Percentiles rank a stretch among this genome's conserved stretches.
These are phyloP conservation scores for Atta texana DNA, from an alignment of 1,140 invertebrate species.

Conservation along the genomic window DNA sequence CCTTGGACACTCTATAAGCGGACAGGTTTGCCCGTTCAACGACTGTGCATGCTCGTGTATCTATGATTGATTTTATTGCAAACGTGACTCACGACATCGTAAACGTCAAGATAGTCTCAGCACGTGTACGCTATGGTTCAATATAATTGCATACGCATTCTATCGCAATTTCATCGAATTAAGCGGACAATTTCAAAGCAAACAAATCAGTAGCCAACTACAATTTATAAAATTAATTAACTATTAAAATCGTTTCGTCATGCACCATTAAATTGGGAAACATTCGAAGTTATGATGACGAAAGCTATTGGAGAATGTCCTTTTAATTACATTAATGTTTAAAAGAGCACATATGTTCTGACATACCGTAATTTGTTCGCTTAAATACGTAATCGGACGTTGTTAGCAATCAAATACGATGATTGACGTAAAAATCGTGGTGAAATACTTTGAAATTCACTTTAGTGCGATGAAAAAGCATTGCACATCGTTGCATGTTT, in stretches of 20 bases:
- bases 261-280: background rate
- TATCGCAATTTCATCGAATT: background rate
- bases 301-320: background rate
- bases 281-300: too few relatives aligned
- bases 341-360: background rate
- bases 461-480: slow-evolving; percentile 29
- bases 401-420: background rate
- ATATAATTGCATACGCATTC: slow-evolving; percentile 30
- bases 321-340: slow-evolving; percentile 15
- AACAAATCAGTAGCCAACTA: background rate
- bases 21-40: slow-evolving; percentile 37
- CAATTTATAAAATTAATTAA: background rate
- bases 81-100: slow-evolving; percentile 53
- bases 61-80: slow-evolving; percentile 58
- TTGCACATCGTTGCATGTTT: background rate
- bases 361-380: slow-evolving; percentile 9
- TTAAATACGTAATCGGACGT: background rate
- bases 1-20: slow-evolving; percentile 27
- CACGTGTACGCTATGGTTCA: slow-evolving; percentile 16
- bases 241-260: background rate
- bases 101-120: slow-evolving; percentile 29
- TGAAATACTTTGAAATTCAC: slow-evolving; percentile 41
- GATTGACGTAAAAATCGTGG: slow-evolving; percentile 27
- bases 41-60: background rate
- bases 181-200: background rate